Conservation (phyloP, 2,113 vertebrate species). For the Casuarius casuarius region DNA sequence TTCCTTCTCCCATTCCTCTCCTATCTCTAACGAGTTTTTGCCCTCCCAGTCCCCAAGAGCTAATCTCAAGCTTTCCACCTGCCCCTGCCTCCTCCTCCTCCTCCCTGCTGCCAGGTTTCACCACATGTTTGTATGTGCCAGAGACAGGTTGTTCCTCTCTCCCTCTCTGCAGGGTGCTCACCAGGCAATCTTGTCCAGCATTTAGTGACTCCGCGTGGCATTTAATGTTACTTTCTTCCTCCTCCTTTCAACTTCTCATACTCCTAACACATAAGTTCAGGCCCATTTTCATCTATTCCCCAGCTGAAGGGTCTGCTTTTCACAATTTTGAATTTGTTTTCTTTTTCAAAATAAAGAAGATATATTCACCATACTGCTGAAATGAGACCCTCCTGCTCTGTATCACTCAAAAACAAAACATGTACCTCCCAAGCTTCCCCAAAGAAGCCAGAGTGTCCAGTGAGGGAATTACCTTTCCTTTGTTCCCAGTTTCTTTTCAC, state of each 20-base stretch:
- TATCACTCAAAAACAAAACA: neutral
- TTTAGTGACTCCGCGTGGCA: neutral
- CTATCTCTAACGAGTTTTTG: neutral
- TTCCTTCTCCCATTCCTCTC: neutral
- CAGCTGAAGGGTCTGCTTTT: neutral
- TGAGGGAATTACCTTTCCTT: neutral
- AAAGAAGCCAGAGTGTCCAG: neutral
- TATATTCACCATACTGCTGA: rapidly evolving
- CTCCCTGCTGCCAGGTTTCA: neutral
- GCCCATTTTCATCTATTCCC: neutral
- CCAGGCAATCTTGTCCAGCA: neutral
- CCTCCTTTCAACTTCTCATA: neutral
- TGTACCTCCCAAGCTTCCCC: neutral
- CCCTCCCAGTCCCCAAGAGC: neutral
- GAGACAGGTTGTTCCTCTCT: rapidly evolving
- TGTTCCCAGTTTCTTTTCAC: neutral
- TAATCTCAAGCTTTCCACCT: neutral
- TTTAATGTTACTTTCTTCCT: neutral
- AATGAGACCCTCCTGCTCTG: neutral
- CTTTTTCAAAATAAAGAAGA: neutral
- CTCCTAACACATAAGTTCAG: neutral
- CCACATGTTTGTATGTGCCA: neutral
- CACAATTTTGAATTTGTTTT: neutral
- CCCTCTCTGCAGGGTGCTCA: neutral
- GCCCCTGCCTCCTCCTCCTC: neutral